These are phyloP conservation scores for Nemapogon koenigi DNA, from an alignment of 2,888 invertebrate species.

Conservation along the genomic window DNA sequence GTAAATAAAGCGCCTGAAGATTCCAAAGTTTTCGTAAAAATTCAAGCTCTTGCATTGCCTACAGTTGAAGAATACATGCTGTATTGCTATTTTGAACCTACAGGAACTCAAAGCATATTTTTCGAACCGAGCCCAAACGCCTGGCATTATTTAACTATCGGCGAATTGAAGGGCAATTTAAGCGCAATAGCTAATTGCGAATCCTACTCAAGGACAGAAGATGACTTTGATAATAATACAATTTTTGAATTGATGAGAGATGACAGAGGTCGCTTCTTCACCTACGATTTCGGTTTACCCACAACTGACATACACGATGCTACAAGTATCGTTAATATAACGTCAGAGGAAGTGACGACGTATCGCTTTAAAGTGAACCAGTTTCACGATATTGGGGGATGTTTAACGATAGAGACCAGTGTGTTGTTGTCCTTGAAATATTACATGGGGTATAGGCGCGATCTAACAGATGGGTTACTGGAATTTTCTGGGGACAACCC, in stretches of 20 bases:
- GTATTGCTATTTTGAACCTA: slow-evolving; percentile 52
- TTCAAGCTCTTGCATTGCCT: slow-evolving; percentile 62
- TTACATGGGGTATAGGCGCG: slow-evolving; percentile 50
- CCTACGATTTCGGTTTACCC: slow-evolving; percentile 76
- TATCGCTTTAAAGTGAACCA: slow-evolving; percentile 75
- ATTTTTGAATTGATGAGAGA: slow-evolving; percentile 54
- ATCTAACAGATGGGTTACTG: slow-evolving; percentile 29
- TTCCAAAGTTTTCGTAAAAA: slow-evolving; percentile 35
- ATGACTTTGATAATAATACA: slow-evolving; percentile 29
- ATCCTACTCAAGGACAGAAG: slow-evolving; percentile 29
- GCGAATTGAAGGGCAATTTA: slow-evolving; percentile 25
- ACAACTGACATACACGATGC: slow-evolving; percentile 68
- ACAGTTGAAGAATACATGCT: slow-evolving; percentile 51
- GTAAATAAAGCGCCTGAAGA: slow-evolving; percentile 36
- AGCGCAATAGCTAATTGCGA: slow-evolving; percentile 39
- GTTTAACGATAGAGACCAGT: slow-evolving; percentile 73
- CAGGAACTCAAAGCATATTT: slow-evolving; percentile 36
- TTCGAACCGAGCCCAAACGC: slow-evolving; percentile 63
- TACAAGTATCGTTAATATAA: slow-evolving; percentile 71
- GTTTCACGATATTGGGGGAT: slow-evolving; percentile 81
- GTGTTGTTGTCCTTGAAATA: slow-evolving; percentile 67
- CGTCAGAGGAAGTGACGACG: slow-evolving; percentile 67
- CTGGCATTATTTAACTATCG: slow-evolving; percentile 65
- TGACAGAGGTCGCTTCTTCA: slow-evolving; percentile 76
- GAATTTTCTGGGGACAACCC: slow-evolving; percentile 52